phyloP scores from a whole-genome alignment of 2,797 vertebrate genomes.

The Alauda arvensis region DNA sequence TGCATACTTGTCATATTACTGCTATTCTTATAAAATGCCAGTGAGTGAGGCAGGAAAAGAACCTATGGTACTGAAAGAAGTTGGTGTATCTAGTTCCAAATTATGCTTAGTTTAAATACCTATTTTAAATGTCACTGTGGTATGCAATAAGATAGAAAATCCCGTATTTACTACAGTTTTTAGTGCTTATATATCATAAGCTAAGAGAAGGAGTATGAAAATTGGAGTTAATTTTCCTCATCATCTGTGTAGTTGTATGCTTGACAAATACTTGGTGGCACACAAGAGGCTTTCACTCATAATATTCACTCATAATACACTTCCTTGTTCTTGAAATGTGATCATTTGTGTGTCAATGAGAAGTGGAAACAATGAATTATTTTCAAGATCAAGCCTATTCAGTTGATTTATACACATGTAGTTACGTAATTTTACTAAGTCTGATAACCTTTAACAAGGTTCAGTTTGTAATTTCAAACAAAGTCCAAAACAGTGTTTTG shows the following conservation, averaged over 20 bases:
- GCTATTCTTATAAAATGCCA: not conserved
- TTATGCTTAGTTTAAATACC: not conserved
- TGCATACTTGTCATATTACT: not conserved
- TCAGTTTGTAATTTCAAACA: not conserved
- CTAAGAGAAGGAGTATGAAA: not conserved
- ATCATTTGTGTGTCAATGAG: not conserved
- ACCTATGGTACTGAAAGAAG: not conserved
- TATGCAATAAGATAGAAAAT: not conserved
- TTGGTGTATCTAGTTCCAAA: not conserved
- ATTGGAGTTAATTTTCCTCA: not conserved
- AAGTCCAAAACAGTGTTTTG: not conserved
- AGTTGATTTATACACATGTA: not conserved
- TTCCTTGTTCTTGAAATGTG: not conserved
- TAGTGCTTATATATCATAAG: not conserved
- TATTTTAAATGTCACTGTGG: not conserved
- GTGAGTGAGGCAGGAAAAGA: not conserved
- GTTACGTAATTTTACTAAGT: not conserved
- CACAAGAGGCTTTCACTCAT: not conserved
- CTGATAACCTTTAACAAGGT: not conserved
- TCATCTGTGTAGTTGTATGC: not conserved
- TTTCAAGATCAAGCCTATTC: not conserved
- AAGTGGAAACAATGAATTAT: not conserved
- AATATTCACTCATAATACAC: not conserved
- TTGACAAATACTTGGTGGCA: not conserved
- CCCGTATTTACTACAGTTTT: not conserved